Percentiles rank a stretch among this genome's conserved stretches.
phyloP scores from a whole-genome alignment of 2,113 vertebrate species.

The Pimephales promelas region DNA sequence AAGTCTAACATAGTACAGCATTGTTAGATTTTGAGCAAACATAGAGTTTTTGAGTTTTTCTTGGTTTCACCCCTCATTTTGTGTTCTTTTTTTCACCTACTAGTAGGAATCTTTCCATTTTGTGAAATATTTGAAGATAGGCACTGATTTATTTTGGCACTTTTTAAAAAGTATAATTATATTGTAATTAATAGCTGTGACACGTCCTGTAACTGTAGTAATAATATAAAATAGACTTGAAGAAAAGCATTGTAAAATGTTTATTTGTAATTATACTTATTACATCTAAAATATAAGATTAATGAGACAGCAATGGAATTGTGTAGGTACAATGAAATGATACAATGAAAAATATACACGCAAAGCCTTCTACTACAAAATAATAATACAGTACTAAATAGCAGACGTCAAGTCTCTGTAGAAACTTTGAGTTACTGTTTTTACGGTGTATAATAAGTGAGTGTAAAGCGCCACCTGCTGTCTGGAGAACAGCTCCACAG shows the following conservation, averaged over 20 bases:
- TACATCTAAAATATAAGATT: neutral
- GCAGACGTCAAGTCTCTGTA: neutral
- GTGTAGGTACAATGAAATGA: neutral
- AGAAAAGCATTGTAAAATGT: neutral
- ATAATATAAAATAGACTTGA: neutral
- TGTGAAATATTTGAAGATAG: neutral
- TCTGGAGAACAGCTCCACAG: neutral
- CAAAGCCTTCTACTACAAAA: neutral
- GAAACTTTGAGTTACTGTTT: neutral
- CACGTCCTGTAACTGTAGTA: neutral
- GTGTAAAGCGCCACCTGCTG: conserved; percentile 9
- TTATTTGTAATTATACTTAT: neutral
- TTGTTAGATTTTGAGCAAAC: neutral
- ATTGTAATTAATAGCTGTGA: neutral
- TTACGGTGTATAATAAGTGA: neutral
- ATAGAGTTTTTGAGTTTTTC: neutral
- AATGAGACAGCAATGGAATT: neutral
- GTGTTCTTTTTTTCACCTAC: neutral
- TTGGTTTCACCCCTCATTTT: neutral
- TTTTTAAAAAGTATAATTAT: neutral
- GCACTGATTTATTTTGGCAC: neutral
- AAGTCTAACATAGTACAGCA: neutral
- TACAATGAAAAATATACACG: neutral
- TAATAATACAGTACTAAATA: neutral
- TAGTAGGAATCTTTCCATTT: conserved; percentile 7